Evolutionary conservation across 1,140 invertebrate genomes (phyloP).

Genomic region (Nasonia longicornis): DNA sequence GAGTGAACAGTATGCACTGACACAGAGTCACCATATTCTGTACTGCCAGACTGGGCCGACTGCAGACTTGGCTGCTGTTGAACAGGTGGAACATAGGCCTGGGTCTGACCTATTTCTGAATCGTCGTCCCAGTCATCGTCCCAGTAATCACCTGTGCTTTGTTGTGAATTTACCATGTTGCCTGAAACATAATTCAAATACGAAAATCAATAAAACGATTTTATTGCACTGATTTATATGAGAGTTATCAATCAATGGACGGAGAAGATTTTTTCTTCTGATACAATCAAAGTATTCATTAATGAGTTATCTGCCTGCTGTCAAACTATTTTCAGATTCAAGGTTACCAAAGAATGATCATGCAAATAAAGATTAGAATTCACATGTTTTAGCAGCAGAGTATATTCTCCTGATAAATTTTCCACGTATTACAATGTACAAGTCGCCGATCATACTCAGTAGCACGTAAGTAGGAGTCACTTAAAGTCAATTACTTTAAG

Average conservation of each 20-base stretch:
- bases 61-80: constrained; percentile 60
- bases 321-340: neutral
- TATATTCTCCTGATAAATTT: neutral
- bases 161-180: constrained; percentile 56
- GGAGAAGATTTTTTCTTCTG: neutral
- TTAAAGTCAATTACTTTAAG: constrained; percentile 1
- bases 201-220: constrained; percentile 17
- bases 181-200: constrained; percentile 43
- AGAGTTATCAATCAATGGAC: neutral
- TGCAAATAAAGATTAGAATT: neutral
- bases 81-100: constrained; percentile 75
- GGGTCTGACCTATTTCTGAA: constrained; percentile 81
- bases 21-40: constrained; percentile 66
- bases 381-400: neutral
- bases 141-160: constrained; percentile 75
- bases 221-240: neutral
- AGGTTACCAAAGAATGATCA: constrained; percentile 6
- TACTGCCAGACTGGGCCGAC: constrained; percentile 52
- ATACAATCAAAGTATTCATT: neutral
- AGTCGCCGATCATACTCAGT: neutral
- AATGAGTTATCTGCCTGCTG: neutral
- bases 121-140: constrained; percentile 93
- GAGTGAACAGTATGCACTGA: constrained; percentile 68
- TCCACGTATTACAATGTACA: neutral
- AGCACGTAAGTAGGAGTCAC: neutral